These are phyloP conservation scores for Syndactyla subalaris DNA, from an alignment of 2,797 vertebrate genomes.

Conservation along the genomic window DNA sequence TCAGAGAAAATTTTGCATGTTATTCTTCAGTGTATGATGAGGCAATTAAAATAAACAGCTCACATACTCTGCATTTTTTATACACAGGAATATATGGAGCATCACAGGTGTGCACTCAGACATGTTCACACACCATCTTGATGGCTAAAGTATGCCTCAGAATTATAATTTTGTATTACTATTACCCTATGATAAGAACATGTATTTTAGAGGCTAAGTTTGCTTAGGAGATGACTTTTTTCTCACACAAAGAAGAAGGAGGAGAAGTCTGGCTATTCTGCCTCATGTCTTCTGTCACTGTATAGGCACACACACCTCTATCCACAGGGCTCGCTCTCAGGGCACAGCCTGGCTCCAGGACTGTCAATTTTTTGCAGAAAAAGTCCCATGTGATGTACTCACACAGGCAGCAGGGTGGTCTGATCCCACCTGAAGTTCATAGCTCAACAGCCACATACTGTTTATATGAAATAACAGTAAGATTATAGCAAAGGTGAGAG, in stretches of 20 bases:
- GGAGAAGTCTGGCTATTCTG: not conserved
- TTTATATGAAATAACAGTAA: not conserved
- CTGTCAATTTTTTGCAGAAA: not conserved
- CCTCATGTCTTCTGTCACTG: fast-evolving
- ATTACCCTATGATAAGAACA: not conserved
- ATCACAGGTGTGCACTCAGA: not conserved
- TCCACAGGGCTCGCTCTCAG: not conserved
- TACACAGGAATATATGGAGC: not conserved
- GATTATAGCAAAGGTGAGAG: not conserved
- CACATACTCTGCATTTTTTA: not conserved
- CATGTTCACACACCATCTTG: not conserved
- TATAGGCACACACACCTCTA: fast-evolving
- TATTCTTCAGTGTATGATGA: not conserved
- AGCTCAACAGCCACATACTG: not conserved
- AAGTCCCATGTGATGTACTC: not conserved
- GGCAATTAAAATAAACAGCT: not conserved
- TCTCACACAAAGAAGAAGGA: not conserved
- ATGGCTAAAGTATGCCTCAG: not conserved
- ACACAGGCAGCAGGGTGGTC: not conserved
- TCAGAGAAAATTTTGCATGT: not conserved
- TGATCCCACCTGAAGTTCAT: not conserved
- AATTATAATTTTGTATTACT: not conserved
- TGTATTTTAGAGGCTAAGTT: not conserved
- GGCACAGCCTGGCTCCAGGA: not conserved
- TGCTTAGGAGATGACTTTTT: not conserved